Percentiles rank a stretch among this genome's conserved stretches.
These are phyloP conservation scores for Calameuta idolon DNA, from an alignment of 2,888 invertebrate genomes.

Conservation along the genomic window DNA sequence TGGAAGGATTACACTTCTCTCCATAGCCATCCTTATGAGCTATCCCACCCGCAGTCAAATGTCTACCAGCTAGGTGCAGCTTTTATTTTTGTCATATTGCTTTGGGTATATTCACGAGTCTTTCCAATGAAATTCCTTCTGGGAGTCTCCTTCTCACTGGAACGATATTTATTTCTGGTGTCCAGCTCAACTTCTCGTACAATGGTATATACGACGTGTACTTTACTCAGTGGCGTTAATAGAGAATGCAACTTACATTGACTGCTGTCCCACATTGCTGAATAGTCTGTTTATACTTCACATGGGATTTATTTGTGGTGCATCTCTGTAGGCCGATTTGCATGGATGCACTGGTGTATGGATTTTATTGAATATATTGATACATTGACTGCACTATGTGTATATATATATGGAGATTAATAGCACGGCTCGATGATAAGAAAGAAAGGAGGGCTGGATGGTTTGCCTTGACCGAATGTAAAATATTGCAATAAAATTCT, in stretches of 20 bases:
- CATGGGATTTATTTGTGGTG: background rate
- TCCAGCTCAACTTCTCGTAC: background rate
- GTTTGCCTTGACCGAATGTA: background rate
- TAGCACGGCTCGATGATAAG: background rate
- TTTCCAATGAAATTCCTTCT: background rate
- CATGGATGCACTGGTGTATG: background rate
- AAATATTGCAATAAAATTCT: background rate
- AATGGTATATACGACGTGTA: background rate
- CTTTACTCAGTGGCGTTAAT: background rate
- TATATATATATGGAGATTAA: background rate
- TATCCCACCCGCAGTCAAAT: background rate
- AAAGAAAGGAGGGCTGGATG: background rate
- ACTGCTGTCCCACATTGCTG: background rate
- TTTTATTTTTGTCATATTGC: background rate
- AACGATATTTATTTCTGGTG: background rate
- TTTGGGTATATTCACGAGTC: background rate
- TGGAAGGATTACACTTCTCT: background rate
- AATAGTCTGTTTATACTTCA: background rate
- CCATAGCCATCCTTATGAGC: conserved; percentile 1
- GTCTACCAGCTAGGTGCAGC: background rate
- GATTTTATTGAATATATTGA: background rate
- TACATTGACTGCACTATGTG: background rate
- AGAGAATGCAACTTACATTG: background rate
- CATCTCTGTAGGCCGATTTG: background rate
- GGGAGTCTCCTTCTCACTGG: background rate